Conservation (phyloP, 2,113 vertebrate species). For the Perca flavescens region DNA sequence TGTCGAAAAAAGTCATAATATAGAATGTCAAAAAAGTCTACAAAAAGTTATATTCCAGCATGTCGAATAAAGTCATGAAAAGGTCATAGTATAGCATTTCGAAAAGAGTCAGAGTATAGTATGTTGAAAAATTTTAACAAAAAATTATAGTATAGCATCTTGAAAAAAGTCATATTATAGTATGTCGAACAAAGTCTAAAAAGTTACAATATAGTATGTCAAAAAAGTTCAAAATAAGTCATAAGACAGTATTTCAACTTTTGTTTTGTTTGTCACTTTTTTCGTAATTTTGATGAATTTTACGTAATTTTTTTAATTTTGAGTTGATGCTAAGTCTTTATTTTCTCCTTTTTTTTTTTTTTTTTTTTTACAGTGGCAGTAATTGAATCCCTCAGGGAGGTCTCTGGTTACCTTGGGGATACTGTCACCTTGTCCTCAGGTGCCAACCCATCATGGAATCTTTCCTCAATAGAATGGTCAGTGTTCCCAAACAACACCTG, state of each 20-base stretch:
- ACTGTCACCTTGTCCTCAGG: slow-evolving; percentile 33
- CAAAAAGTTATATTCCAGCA: neutral
- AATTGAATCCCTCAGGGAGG: fast-evolving
- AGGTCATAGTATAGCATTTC: neutral
- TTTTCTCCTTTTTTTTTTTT: neutral
- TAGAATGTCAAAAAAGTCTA: too few relatives aligned
- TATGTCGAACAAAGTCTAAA: neutral
- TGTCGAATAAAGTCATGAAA: neutral
- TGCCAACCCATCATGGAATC: fast-evolving
- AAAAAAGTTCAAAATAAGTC: too few relatives aligned
- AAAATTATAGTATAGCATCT: neutral
- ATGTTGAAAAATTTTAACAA: neutral
- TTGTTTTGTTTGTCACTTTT: too few relatives aligned
- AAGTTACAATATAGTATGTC: neutral
- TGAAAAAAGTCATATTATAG: neutral
- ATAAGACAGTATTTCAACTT: too few relatives aligned
- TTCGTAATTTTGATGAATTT: too few relatives aligned
- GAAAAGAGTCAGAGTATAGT: neutral
- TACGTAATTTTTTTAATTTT: too few relatives aligned
- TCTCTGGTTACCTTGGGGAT: slow-evolving; percentile 22
- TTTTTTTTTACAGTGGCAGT: neutral
- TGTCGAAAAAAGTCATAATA: too few relatives aligned
- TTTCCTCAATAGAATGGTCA: slow-evolving; percentile 61
- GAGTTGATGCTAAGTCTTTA: neutral
- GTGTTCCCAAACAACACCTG: slow-evolving; percentile 61